Base-by-base conservation (phyloP, 1,140 invertebrate genomes). In the Heliconius hermathena region DNA sequence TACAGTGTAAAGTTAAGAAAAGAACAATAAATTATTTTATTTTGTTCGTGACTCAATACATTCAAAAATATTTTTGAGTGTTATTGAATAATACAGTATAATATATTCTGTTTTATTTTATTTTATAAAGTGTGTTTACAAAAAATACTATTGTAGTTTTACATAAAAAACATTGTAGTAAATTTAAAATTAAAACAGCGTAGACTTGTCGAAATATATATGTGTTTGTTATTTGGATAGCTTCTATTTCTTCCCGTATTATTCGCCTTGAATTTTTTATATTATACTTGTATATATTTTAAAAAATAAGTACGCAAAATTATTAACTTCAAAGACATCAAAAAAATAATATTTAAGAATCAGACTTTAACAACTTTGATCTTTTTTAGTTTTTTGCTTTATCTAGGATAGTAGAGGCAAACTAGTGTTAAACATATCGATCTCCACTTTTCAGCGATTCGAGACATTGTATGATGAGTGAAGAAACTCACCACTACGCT, bases 81-180 rank as follows among this genome's bases (percentile, higher is more conserved):
- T 36, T 36, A 36, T 6, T 36, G 33, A 36, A 36, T 36, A 36
- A 6, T 36, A 8, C 4, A 36, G 4, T 36, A 36, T 46, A 46
- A 11, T 46, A 46, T 46, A 46, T 3, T 11, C 13, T 9, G 41
- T 46, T 46, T 46, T 46, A 11, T 46, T 46, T 46, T 46, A 11
- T 13, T 13, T 46, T 13, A 46, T 46, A 46, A 46, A 46, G 13
- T 11, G 41, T 46, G 9, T 2, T 54, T 18, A 20, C n/a, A 57
- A 57, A 57, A 57, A 57, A 57, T 57, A 57, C 54, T 57, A 57
- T 57, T 57, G 54, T 57, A 57, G 8, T 57, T 20, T 22, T 57
- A 22, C 22, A 57, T 18, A 33, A 33, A 57, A 57, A 57, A 22
- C 18, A 5, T 57, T 57, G 0, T n/a, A 6, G n/a, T 57, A 57